Evolutionary conservation across 2,888 invertebrate species (phyloP).

Genomic region (Phragmatobia fuliginosa): DNA sequence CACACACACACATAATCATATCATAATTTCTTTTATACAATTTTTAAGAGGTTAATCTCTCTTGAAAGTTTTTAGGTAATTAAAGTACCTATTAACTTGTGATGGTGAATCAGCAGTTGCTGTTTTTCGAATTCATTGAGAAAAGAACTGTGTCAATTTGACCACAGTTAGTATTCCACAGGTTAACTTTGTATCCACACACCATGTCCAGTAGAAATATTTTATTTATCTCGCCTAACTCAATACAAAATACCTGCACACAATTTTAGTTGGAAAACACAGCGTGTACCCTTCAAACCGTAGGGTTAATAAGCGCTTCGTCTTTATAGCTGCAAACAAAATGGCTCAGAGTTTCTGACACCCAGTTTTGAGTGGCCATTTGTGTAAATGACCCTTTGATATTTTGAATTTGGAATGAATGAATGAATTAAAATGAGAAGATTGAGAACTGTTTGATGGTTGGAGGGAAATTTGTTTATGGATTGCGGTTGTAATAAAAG

Average conservation of each 20-base stretch:
- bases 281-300: slow-evolving; percentile 43
- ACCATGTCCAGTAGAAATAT: not conserved
- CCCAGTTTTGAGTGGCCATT: slow-evolving; percentile 64
- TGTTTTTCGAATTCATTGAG: too few species aligned
- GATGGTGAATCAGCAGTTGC: too few species aligned
- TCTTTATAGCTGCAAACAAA: slow-evolving; percentile 62
- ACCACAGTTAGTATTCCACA: too few species aligned
- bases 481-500: slow-evolving; percentile 33
- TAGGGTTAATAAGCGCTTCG: slow-evolving; percentile 63
- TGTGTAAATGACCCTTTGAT: slow-evolving; percentile 72
- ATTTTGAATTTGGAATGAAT: slow-evolving; percentile 64
- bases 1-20: too few species aligned
- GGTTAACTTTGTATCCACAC: too few species aligned
- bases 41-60: too few species aligned
- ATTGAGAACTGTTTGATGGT: slow-evolving; percentile 57
- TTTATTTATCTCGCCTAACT: not conserved
- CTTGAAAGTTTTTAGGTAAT: too few species aligned
- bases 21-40: too few species aligned
- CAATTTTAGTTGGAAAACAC: slow-evolving; percentile 51
- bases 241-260: slow-evolving; percentile 25
- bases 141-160: too few species aligned
- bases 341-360: slow-evolving; percentile 64
- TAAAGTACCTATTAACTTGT: too few species aligned
- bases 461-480: slow-evolving; percentile 61
- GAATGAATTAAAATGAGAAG: slow-evolving; percentile 66